A percentile compares a stretch with the other conserved stretches of the same genome.
Evolutionary conservation across 2,888 invertebrate species (phyloP).

Genomic region (Drosophila algonquin): DNA sequence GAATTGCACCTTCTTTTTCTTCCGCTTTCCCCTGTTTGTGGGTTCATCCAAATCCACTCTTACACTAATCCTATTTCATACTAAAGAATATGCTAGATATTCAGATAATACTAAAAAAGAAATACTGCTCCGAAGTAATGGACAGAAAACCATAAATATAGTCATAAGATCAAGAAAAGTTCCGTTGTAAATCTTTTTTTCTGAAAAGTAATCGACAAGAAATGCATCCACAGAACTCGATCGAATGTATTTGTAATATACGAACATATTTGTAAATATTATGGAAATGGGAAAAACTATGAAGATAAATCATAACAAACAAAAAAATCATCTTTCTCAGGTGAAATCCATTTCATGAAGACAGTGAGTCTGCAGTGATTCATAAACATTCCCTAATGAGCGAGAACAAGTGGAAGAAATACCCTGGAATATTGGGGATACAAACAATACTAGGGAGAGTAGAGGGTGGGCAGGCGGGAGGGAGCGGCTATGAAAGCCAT

Average conservation of each 20-base stretch:
- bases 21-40: too few species aligned
- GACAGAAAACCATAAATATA: too few species aligned
- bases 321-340: neutral
- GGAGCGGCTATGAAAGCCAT: conserved; percentile 14
- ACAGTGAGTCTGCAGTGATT: neutral
- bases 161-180: neutral
- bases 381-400: neutral
- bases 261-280: neutral
- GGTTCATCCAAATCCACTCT: too few species aligned
- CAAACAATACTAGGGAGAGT: neutral
- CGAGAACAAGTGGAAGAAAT: neutral
- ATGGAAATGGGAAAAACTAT: neutral
- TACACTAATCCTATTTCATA: too few species aligned
- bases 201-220: neutral
- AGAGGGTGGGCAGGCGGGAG: neutral
- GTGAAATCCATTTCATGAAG: neutral
- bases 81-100: too few species aligned
- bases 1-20: too few species aligned
- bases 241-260: neutral
- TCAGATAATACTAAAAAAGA: too few species aligned
- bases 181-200: neutral
- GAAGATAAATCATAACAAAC: neutral
- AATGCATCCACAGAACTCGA: neutral
- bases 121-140: too few species aligned
- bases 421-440: neutral